Base-by-base conservation (phyloP, 2,113 vertebrate genomes). In the Monarcha castaneiventris region DNA sequence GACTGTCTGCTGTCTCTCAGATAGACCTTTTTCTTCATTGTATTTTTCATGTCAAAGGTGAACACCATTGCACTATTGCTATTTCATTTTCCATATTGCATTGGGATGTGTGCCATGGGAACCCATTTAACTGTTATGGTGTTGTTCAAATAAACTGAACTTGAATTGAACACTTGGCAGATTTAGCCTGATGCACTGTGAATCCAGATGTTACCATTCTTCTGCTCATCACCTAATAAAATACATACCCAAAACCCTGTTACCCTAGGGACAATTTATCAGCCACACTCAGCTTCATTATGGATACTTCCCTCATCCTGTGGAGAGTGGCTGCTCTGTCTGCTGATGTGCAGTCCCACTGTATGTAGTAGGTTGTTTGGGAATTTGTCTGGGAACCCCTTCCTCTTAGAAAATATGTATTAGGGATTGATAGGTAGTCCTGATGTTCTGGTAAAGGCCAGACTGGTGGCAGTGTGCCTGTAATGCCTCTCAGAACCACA, bases 171-270 rank as follows among this genome's bases (percentile, higher is more conserved):
- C 59, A 52, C 41, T 92, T 91, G 91, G 63, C 55, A 92, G 78
- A 49, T 81, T 93, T 86, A 81, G 39, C 55, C 59, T 80, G 71
- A 73, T 69, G 35, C 78, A 63, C 85, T 90, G 84, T 77, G 85
- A 95, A 93, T 84, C 93, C 93, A 97, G 85, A 93, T 92, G 90
- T 96, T 93, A 93, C 68, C 43, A 52, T 80, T 91, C 81, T 72
- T 86, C 41, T 85, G 44, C 51, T 96, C 78, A 74, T 87, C 94
- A 77, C 75, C 75, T 95, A 77, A 86, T 94, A 90, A 94, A 96
- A 94, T 78, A 63, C 9, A 51, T 77, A 67, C 32, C 46, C n/a
- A 59, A 33, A 51, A 49, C 44, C 71, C 68, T 67, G 27, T 91
- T 90, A 86, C 61, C 39, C 63, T 37, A 9, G 64, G 69, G 59